phyloP scores from a whole-genome alignment of 2,888 invertebrate genomes.

The Suillia variegata region DNA sequence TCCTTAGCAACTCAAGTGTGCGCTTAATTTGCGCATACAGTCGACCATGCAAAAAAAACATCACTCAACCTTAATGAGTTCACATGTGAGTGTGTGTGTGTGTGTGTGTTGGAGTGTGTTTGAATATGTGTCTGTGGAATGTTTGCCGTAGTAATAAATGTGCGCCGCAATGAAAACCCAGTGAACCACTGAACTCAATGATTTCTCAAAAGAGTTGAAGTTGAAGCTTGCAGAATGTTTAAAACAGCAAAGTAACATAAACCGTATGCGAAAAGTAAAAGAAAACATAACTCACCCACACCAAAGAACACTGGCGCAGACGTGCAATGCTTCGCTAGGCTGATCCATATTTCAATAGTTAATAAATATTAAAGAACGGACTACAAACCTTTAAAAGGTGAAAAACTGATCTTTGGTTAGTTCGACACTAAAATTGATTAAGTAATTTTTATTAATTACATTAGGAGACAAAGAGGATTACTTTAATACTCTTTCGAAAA shows the following conservation, averaged over 20 bases:
- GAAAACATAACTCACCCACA: background rate
- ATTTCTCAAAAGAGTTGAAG: background rate
- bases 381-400: too few relatives aligned
- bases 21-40: background rate
- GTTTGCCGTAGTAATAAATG: background rate
- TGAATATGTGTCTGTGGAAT: background rate
- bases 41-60: background rate
- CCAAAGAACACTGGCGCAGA: too few relatives aligned
- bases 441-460: too few relatives aligned
- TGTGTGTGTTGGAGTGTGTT: too few relatives aligned
- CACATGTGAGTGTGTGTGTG: constrained; percentile 7
- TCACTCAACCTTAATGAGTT: constrained; percentile 18
- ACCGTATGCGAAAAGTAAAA: background rate
- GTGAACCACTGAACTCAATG: constrained; percentile 16
- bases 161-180: constrained; percentile 10
- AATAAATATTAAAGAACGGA: too few relatives aligned
- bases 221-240: background rate
- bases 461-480: too few relatives aligned
- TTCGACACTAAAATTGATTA: too few relatives aligned
- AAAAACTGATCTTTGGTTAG: too few relatives aligned
- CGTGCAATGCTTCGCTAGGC: too few relatives aligned
- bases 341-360: too few relatives aligned
- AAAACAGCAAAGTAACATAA: background rate
- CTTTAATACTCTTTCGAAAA: too few relatives aligned
- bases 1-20: background rate